A percentile compares a stretch with the other conserved stretches of the same genome.
phyloP scores from a whole-genome alignment of 2,113 vertebrate species.

The Theristicus caerulescens region DNA sequence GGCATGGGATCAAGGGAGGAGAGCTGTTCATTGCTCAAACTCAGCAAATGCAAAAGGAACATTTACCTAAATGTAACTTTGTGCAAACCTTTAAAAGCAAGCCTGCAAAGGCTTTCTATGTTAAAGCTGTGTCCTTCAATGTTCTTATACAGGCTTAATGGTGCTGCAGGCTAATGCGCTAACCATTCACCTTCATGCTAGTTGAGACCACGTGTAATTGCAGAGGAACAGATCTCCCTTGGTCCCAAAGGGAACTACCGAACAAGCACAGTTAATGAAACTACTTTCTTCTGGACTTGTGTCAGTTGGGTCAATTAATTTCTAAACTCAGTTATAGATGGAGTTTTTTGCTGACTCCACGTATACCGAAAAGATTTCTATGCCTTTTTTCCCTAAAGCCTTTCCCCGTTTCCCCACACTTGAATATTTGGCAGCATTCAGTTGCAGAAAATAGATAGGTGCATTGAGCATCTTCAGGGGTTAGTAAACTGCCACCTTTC shows the following conservation, averaged over 20 bases:
- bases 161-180: background rate
- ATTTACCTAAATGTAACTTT: background rate
- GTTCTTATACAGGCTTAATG: background rate
- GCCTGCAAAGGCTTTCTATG: background rate
- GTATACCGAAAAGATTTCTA: background rate
- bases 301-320: background rate
- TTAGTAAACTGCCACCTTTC: background rate
- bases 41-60: background rate
- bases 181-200: background rate
- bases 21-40: background rate
- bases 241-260: background rate
- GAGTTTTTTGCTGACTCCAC: background rate
- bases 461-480: fast-evolving
- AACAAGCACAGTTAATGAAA: background rate
- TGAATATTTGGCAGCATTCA: background rate
- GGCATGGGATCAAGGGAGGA: background rate
- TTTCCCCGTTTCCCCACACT: background rate
- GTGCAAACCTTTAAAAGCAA: background rate
- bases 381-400: background rate
- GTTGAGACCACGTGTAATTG: background rate
- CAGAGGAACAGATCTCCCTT: background rate
- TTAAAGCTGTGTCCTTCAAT: background rate
- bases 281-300: background rate
- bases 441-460: background rate
- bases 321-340: background rate